These are phyloP conservation scores for Polylopha cassiicola DNA, from an alignment of 2,888 invertebrate species.

Conservation along the genomic window DNA sequence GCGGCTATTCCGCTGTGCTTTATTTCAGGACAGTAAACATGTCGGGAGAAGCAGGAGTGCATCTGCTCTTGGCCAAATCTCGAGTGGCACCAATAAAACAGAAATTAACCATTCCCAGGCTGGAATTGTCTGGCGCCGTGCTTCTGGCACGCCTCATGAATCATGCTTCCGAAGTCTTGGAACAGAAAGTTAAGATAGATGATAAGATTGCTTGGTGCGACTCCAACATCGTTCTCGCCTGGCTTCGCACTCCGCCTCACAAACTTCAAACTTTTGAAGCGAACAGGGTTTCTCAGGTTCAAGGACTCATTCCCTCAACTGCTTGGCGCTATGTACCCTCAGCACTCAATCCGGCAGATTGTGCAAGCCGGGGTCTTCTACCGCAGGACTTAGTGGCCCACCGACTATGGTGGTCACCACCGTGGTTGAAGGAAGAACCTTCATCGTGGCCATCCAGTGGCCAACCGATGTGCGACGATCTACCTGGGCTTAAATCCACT, in stretches of 20 bases:
- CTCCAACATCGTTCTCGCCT: not conserved
- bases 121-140: slow-evolving; percentile 4
- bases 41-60: not conserved
- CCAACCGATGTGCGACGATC: too few relatives aligned
- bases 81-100: slow-evolving; percentile 7
- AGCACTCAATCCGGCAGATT: not conserved
- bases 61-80: slow-evolving; percentile 2
- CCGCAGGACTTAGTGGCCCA: not conserved
- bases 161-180: not conserved
- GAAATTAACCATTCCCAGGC: slow-evolving; percentile 2
- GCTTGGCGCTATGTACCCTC: not conserved
- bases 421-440: not conserved
- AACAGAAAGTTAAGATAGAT: not conserved
- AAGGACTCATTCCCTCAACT: not conserved
- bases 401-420: not conserved
- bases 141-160: not conserved
- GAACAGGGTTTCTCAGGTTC: slow-evolving; percentile 2
- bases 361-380: not conserved
- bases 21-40: not conserved
- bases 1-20: slow-evolving; percentile 4
- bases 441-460: too few relatives aligned
- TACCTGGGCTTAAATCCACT: too few relatives aligned
- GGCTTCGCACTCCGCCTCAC: not conserved
- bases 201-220: slow-evolving; percentile 2
- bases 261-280: slow-evolving; percentile 1